Conservation (phyloP, 1,140 invertebrate species). For the Maniola jurtina region DNA sequence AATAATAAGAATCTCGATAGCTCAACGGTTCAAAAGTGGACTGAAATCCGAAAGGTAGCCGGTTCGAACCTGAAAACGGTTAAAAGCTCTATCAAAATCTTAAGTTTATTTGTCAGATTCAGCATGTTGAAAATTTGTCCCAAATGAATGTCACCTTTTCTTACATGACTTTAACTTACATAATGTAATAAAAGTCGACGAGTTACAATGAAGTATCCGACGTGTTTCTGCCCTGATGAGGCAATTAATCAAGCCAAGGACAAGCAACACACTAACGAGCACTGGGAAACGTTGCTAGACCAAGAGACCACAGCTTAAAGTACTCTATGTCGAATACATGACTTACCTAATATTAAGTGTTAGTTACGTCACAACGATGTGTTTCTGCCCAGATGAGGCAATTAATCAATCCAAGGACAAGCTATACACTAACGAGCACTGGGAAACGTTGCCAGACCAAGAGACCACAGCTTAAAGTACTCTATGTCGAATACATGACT, state of each 20-base stretch:
- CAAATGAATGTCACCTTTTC: too few species aligned
- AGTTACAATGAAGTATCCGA: slow-evolving; percentile 4
- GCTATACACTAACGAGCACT: slow-evolving; percentile 1
- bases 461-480: not conserved
- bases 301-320: not conserved
- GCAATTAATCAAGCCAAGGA: slow-evolving; percentile 11
- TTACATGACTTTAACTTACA: not conserved
- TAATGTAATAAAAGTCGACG: slow-evolving; percentile 5
- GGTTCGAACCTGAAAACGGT: too few species aligned
- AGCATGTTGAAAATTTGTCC: too few species aligned
- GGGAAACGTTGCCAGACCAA: not conserved
- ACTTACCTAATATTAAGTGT: not conserved
- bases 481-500: not conserved
- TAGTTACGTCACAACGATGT: not conserved
- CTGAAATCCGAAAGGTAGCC: too few species aligned
- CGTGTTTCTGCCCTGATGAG: slow-evolving; percentile 6
- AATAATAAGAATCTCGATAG: too few species aligned
- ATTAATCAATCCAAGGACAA: slow-evolving; percentile 9
- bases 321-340: not conserved
- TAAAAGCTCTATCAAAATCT: too few species aligned
- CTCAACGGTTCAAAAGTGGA: too few species aligned
- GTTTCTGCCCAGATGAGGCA: slow-evolving; percentile 3
- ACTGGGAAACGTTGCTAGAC: slow-evolving; percentile 1
- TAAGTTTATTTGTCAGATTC: too few species aligned
- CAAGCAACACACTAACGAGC: slow-evolving; percentile 6